These are phyloP conservation scores for Drosophila micromelanica DNA, from an alignment of 1,140 invertebrate genomes.

Conservation along the genomic window DNA sequence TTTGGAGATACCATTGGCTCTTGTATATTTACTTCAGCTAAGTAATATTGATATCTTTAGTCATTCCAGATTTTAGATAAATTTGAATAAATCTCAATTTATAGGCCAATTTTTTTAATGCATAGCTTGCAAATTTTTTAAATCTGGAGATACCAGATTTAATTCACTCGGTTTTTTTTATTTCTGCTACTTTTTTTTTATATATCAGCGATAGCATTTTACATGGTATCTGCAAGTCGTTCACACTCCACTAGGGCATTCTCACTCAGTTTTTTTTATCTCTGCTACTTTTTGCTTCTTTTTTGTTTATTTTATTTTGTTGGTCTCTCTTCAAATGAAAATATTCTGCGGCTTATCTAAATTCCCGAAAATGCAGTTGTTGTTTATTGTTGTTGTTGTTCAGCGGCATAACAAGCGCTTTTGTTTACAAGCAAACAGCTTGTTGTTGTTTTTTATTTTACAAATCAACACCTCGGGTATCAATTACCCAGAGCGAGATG, in stretches of 20 bases:
- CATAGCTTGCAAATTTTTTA: too few species aligned
- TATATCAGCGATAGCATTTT: too few species aligned
- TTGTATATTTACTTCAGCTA: too few species aligned
- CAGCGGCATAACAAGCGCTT: conserved; percentile 64
- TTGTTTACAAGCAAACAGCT: conserved; percentile 79
- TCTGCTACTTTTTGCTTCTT: conserved; percentile 29
- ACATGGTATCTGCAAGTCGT: too few species aligned
- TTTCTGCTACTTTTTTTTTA: too few species aligned
- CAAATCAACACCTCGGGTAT: conserved; percentile 81
- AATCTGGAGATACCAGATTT: too few species aligned
- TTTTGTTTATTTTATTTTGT: not conserved
- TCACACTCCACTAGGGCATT: not conserved
- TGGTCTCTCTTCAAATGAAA: conserved; percentile 38
- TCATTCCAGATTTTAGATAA: too few species aligned
- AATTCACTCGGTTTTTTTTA: too few species aligned
- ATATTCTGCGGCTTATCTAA: conserved; percentile 74
- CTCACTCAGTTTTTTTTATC: conserved; percentile 11
- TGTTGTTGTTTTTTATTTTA: conserved; percentile 63
- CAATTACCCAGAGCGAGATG: conserved; percentile 59
- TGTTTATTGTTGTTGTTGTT: conserved; percentile 43
- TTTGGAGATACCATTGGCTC: too few species aligned
- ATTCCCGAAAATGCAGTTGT: conserved; percentile 76
- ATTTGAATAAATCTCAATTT: too few species aligned
- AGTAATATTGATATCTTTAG: too few species aligned
- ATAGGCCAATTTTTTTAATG: too few species aligned